These are phyloP conservation scores for Nesidiocoris tenuis DNA, from an alignment of 2,888 invertebrate species.

Conservation along the genomic window DNA sequence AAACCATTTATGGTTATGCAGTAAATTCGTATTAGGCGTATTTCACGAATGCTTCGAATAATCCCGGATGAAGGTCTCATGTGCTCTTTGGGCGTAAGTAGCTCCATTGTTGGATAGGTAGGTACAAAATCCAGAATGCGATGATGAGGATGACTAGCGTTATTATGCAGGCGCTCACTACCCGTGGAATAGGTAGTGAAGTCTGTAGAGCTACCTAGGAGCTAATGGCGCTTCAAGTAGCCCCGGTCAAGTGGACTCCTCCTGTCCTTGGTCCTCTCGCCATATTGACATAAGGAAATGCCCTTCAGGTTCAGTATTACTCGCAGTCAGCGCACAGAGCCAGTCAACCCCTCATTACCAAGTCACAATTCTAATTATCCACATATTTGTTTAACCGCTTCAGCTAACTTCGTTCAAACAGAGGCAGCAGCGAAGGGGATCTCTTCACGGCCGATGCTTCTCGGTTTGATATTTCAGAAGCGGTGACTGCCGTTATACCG, in stretches of 20 bases:
- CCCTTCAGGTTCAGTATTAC: slow-evolving; percentile 52
- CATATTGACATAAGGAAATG: slow-evolving; percentile 53
- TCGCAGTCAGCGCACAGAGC: background rate
- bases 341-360: slow-evolving; percentile 36
- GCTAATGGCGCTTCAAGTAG: slow-evolving; percentile 53
- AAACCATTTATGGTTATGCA: too few relatives aligned
- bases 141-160: background rate
- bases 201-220: background rate
- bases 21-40: too few relatives aligned
- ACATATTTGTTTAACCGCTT: slow-evolving; percentile 41
- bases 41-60: too few relatives aligned
- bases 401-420: slow-evolving; percentile 13
- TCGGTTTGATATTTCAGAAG: background rate
- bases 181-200: background rate
- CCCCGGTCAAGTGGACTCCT: slow-evolving; percentile 46
- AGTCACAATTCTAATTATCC: slow-evolving; percentile 44
- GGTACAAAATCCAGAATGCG: background rate
- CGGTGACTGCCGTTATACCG: too few relatives aligned
- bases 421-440: background rate
- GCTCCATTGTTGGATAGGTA: too few relatives aligned
- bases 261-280: slow-evolving; percentile 1
- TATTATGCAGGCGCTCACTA: background rate
- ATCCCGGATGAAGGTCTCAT: too few relatives aligned
- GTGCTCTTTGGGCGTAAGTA: too few relatives aligned
- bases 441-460: background rate